Evolutionary conservation across 2,113 vertebrate genomes (phyloP).

Genomic region (Myodes glareolus): DNA sequence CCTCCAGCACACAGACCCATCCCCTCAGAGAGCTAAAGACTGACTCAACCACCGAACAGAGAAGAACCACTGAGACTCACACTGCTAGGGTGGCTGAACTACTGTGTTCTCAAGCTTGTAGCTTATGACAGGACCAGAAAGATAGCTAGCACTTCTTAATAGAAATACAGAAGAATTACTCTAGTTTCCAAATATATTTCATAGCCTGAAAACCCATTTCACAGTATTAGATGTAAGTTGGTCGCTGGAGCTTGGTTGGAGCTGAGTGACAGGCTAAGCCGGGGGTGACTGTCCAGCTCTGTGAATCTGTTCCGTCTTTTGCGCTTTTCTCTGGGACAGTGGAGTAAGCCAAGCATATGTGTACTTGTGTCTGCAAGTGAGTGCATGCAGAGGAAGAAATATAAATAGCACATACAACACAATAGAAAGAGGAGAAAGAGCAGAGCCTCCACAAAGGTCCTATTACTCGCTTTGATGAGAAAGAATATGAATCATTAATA

Average conservation of each 20-base stretch:
- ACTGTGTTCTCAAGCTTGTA: background rate
- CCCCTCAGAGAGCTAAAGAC: background rate
- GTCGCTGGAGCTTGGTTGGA: background rate
- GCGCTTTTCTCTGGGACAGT: background rate
- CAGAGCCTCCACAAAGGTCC: background rate
- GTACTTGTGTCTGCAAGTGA: background rate
- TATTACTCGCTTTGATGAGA: background rate
- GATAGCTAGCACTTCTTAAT: background rate
- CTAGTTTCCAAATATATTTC: background rate
- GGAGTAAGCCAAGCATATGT: background rate
- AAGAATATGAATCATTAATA: background rate
- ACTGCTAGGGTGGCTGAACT: background rate
- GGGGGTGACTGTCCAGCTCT: background rate
- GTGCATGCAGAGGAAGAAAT: background rate
- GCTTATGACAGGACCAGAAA: background rate
- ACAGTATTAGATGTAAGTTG: background rate
- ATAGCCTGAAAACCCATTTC: background rate
- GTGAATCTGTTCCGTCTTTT: conserved; percentile 24
- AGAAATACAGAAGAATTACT: background rate
- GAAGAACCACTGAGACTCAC: background rate
- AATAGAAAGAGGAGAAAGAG: background rate
- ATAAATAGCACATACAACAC: background rate
- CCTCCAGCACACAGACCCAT: background rate
- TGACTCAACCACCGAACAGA: background rate
- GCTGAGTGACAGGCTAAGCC: background rate